Base-by-base conservation (phyloP, 1,140 invertebrate genomes). In the Maconellicoccus hirsutus region DNA sequence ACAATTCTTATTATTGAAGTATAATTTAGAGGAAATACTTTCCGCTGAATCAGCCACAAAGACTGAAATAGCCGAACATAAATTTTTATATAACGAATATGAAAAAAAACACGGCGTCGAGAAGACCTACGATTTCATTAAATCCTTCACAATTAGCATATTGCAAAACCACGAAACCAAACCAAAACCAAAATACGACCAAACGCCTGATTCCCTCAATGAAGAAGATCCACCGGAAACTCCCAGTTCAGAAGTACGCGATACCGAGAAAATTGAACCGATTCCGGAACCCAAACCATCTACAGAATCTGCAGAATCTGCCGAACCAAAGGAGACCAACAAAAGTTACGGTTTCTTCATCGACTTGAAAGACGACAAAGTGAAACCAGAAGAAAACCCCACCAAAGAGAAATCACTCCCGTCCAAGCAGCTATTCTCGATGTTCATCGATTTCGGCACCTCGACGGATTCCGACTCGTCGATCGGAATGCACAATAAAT, bases 271-370 rank as follows among this genome's bases (percentile, higher is more conserved):
- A 16, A 3, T 7, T 22, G 3, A 59, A 16, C 16, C 16, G 21
- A 19, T 7, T 4, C n/a, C n/a, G 52, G 12, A 33, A 12, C 29
- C 29, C n/a, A 42, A 42, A 42, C 8, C 39, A n/a, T 42, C 39
- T 42, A 42, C 39, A 42, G 16, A 22, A 19, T 19, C 16, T n/a
- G 16, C 4, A 22, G 21, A 59, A 22, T 19, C 16, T 7, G 3
- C 61, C 4, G 59, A 61, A 19, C 59, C 59, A 61, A 61, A 61
- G 21, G 59, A 61, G 19, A 2, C 21, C 6, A 66, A 66, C 25
- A 66, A 66, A 66, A 66, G 61, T 66, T 66, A 26, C 25, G 61
- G 61, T 16, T 66, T 66, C 16, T 66, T 66, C 16, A 66, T 66
- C 61, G 61, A 66, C 16, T 26, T 66, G 10, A 66, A 22, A 22